A percentile compares a stretch with the other conserved stretches of the same genome.
Conservation (phyloP, 1,140 invertebrate genomes). For the Ladona fulva region DNA sequence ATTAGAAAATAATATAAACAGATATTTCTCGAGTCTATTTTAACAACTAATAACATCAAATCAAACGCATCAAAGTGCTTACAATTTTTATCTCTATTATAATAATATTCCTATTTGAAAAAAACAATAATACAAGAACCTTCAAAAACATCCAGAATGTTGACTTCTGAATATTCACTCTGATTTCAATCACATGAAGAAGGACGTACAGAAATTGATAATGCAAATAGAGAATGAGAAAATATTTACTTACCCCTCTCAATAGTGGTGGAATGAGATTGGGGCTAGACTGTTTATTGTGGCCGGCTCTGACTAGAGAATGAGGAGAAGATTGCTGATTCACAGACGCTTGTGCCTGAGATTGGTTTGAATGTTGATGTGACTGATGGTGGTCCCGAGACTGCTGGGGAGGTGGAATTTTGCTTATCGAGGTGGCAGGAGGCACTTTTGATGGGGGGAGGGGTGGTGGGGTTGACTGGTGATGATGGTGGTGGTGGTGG, state of each 20-base stretch:
- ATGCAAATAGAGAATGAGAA: neutral
- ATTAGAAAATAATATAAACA: no score
- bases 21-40: no score
- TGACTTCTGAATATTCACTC: no score
- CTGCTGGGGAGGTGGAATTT: constrained; percentile 18
- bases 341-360: neutral
- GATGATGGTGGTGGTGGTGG: constrained; percentile 22
- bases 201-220: constrained; percentile 3
- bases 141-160: no score
- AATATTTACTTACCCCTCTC: constrained; percentile 35
- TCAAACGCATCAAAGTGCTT: no score
- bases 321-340: constrained; percentile 26
- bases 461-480: constrained; percentile 22
- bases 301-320: constrained; percentile 32
- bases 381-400: neutral
- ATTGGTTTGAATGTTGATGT: constrained; percentile 15
- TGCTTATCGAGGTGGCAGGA: constrained; percentile 10
- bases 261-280: constrained; percentile 32
- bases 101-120: no score
- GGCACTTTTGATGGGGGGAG: constrained; percentile 24
- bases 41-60: no score
- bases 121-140: no score
- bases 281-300: constrained; percentile 22
- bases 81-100: no score
- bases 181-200: no score